These are phyloP conservation scores for Chaunax sp. DNA, from an alignment of 2,797 vertebrate genomes.

Conservation along the genomic window DNA sequence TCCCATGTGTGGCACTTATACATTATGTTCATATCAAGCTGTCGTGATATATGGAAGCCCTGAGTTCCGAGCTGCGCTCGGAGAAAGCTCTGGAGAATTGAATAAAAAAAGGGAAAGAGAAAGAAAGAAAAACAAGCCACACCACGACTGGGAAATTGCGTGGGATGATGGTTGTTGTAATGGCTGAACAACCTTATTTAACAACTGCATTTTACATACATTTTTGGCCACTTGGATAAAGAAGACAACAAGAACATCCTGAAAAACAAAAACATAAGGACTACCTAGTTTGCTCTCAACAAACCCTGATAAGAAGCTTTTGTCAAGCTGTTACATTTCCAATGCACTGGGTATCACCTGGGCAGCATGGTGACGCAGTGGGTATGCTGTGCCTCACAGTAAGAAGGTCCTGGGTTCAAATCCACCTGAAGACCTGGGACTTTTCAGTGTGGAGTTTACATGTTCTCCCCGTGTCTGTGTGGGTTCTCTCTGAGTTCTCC, in stretches of 20 bases:
- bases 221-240: background rate
- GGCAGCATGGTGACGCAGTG: too few relatives aligned
- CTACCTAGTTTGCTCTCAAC: too few relatives aligned
- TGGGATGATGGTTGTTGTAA: background rate
- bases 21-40: slow-evolving; percentile 25
- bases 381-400: too few relatives aligned
- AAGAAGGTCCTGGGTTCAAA: too few relatives aligned
- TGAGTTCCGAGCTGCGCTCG: slow-evolving; percentile 2
- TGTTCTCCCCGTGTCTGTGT: too few relatives aligned
- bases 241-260: background rate
- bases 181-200: background rate
- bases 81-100: slow-evolving; percentile 14
- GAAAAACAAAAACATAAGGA: too few relatives aligned
- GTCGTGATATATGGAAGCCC: slow-evolving; percentile 17
- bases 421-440: too few relatives aligned
- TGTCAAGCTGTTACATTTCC: too few relatives aligned
- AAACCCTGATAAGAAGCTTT: too few relatives aligned
- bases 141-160: slow-evolving; percentile 2
- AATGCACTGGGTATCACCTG: too few relatives aligned
- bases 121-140: slow-evolving; percentile 4
- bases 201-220: background rate
- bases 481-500: too few relatives aligned
- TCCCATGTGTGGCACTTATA: slow-evolving; percentile 32
- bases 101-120: background rate
- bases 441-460: too few relatives aligned